Evolutionary conservation across 2,113 vertebrate genomes (phyloP), one percentile per base, ranked within the genome.

Genomic region (Cyrtonyx montezumae): DNA sequence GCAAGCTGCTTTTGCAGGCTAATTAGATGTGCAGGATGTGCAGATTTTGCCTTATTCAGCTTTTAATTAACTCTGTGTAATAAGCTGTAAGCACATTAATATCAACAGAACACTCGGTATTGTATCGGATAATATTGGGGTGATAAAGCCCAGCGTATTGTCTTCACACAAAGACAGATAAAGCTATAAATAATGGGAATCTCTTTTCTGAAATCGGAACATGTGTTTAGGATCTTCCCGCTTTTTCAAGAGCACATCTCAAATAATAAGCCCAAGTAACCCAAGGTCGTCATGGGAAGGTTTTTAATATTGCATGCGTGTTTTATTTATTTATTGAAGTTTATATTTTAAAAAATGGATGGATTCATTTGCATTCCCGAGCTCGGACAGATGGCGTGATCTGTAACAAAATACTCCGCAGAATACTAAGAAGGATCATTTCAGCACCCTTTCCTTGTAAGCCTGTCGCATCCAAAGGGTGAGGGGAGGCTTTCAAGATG

Each of bases 51-150:
- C 82, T 96, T 94, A 97, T 96, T 98, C 94, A 97, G 75, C 55
- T 97, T 98, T 98, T 98, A 98, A 98, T 98, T 98, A 98, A 96
- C 96, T 97, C 91, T 42, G 59, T 96, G 92, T 98, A 98, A 98
- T 98, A 97, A 95, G 94, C 94, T 94, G 79, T 98, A 98, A 98
- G 97, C 94, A 96, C 89, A 97, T 98, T 98, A 97, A 96, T 98
- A 97, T 91, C 96, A 95, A 93, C 92, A 93, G 96, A 97, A 86
- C 95, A 75, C 96, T 96, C 96, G 88, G 74, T 94, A 58, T 49
- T 90, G 42, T 91, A 51, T 91, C 79, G 91, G 92, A 91, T 91
- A 96, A 96, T 96, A 92, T 73, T 94, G 70, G 86, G 88, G 79
- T 90, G 94, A 92, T 82, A 97, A 96, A 95, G 80, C 43, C 61